Evolutionary conservation across 2,888 invertebrate species (phyloP), one percentile per base, ranked within the genome.

Genomic region (Drosophila gaucha): DNA sequence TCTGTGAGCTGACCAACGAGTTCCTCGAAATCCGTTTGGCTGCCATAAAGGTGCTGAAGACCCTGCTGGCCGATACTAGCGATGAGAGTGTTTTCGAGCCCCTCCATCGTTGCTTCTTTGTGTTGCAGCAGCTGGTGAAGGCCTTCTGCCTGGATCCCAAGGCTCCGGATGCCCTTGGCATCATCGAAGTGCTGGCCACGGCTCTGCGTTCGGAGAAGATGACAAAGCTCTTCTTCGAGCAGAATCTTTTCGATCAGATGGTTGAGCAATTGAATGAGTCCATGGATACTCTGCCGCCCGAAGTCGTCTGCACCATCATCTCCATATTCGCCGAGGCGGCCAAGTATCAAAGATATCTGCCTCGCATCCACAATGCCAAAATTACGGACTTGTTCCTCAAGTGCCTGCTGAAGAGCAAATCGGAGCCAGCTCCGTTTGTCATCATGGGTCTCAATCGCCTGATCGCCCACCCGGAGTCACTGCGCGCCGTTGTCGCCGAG

Each of bases 201-300:
- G 86, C 90, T 1, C 60, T 90, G 78, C 78, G 85, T 1, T 78
- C 89, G 1, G 87, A 89, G 28, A 74, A 76, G 31, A 83, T 90
- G 77, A 74, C 86, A 0, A 78, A 86, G 30, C 44, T 90, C 6
- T 90, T 89, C 44, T 90, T 90, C 41, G 89, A 90, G 36, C 78
- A 85, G 22, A 90, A 90, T 64, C 76, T 89, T 0, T 90, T 89
- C 30, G 89, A 90, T 6, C 67, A 69, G 52, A 78, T 86, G 28
- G 59, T 89, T 14, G 77, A 77, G 49, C 59, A 78, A 3, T 9
- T 90, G 5, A 57, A 63, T 4, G 57, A 46, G 0, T 47, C 74
- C 22, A 49, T 78, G 26, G 64, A 68, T 0, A 28, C 47, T 0
- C 22, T 71, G 16, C 43, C 66, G 0, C 36, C 74, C 6, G 73